Evolutionary conservation across 2,113 vertebrate species (phyloP).

Genomic region (Macrotus californicus): DNA sequence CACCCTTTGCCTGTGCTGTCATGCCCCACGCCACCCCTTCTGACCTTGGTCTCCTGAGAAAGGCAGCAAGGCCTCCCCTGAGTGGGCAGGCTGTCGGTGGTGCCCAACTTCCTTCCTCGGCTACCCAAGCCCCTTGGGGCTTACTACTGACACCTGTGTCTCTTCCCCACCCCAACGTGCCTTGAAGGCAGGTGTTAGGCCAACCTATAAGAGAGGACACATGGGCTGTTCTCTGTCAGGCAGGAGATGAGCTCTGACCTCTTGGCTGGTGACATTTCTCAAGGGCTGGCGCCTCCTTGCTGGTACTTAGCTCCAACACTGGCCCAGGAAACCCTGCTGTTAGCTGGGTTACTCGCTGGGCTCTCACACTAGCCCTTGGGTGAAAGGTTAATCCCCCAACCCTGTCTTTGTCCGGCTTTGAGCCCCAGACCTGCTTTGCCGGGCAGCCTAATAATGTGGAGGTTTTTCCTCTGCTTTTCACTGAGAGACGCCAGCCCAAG

Average conservation of each 20-base stretch:
- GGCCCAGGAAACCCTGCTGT: not conserved
- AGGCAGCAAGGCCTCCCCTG: not conserved
- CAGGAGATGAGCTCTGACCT: not conserved
- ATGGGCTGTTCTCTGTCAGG: not conserved
- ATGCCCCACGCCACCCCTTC: no score
- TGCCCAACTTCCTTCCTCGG: not conserved
- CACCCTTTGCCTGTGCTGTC: not conserved
- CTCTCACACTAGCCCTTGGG: not conserved
- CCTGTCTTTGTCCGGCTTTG: not conserved
- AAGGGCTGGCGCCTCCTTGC: not conserved
- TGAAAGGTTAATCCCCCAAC: not conserved
- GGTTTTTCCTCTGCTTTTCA: conserved; percentile 1
- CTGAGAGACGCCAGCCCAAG: not conserved
- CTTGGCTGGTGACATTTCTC: not conserved
- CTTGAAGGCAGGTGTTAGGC: no score
- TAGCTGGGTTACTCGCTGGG: not conserved
- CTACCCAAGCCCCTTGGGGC: not conserved
- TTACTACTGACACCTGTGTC: not conserved
- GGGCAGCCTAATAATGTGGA: not conserved
- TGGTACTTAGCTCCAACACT: not conserved
- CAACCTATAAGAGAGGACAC: not conserved
- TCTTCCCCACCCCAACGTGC: no score
- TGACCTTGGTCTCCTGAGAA: not conserved
- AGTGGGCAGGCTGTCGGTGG: accelerated
- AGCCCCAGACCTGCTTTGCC: not conserved